A percentile compares a stretch with the other conserved stretches of the same genome.
These are phyloP conservation scores for Zelostemma sp. DNA, from an alignment of 1,140 invertebrate species.

Conservation along the genomic window DNA sequence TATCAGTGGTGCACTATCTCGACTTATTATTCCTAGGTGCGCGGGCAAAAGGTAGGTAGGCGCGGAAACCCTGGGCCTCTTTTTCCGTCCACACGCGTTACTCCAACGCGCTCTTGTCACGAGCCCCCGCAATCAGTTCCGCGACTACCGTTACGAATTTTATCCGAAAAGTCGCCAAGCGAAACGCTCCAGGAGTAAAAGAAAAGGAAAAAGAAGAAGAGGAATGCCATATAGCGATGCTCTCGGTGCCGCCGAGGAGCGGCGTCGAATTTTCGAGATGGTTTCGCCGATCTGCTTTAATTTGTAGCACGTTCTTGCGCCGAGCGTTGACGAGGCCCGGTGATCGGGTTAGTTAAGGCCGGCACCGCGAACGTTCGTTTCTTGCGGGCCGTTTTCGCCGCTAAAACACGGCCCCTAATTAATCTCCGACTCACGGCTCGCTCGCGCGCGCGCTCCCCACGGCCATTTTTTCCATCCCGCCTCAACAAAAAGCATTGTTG, in stretches of 20 bases:
- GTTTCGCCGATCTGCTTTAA: slow-evolving; percentile 64
- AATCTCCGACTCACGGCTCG: slow-evolving; percentile 52
- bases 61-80: slow-evolving; percentile 8
- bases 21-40: slow-evolving; percentile 63
- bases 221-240: no score
- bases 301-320: slow-evolving; percentile 67
- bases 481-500: slow-evolving; percentile 10
- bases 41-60: slow-evolving; percentile 28
- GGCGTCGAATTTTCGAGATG: slow-evolving; percentile 59
- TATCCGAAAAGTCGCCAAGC: no score
- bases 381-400: slow-evolving; percentile 55
- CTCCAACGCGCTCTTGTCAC: slow-evolving; percentile 5
- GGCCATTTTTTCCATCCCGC: slow-evolving; percentile 21
- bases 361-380: slow-evolving; percentile 36
- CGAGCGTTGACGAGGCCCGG: slow-evolving; percentile 52
- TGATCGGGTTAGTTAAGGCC: slow-evolving; percentile 54
- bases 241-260: slow-evolving; percentile 9
- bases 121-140: background rate
- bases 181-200: no score
- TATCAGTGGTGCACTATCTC: slow-evolving; percentile 58
- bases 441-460: slow-evolving; percentile 31
- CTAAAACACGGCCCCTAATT: slow-evolving; percentile 66
- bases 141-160: slow-evolving; percentile 6
- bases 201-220: no score
- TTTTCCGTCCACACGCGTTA: slow-evolving; percentile 12